Base-by-base conservation (phyloP, 2,888 invertebrate genomes). In the Perizoma affinitatum region DNA sequence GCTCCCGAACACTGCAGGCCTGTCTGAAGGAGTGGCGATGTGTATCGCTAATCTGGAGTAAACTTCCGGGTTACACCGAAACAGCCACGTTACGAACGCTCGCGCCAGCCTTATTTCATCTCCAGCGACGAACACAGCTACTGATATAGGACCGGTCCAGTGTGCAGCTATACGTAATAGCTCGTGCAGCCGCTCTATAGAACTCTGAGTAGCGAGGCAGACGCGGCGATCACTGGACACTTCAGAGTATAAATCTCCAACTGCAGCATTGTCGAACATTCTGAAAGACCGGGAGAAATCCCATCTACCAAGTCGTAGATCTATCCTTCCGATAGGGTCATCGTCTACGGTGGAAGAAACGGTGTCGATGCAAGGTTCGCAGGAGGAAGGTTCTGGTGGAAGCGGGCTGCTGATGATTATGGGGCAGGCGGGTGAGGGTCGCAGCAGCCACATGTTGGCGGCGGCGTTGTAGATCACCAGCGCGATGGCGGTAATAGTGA, bases 111-210 rank as follows among this genome's bases (percentile, higher is more conserved):
- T 93, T 69, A 96, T 94, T 80, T 98, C 97, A 72, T 96, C 95
- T 4, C 96, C 96, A 9, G 96, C 95, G 0, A 96, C 95, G 80
- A 95, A 98, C 0, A 97, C 93, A 0, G 97, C 96, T 0, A 96
- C 94, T 0, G 97, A 98, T 72, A 98, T 96, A 0, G 97, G 96
- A 0, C 97, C 97, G 6, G 94, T 93, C 97, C 97, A 98, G 73
- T 97, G 96, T 50, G 95, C 94, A 0, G 96, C 95, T 43, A 97
- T 96, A 71, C 96, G 95, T 0, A 96, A 94, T 11, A 98, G 81
- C 44, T 97, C 96, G 68, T 95, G 94, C 6, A 98, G 85, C 64
- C 97, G 94, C 75, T 98, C 98, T 52, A 98, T 92, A 0, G 97
- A 97, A 71, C 96, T 96, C 82, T 98, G 97, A 0, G 97, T 97